Evolutionary conservation across 2,797 vertebrate species (phyloP).

Genomic region (Chaetodon trifasciatus): DNA sequence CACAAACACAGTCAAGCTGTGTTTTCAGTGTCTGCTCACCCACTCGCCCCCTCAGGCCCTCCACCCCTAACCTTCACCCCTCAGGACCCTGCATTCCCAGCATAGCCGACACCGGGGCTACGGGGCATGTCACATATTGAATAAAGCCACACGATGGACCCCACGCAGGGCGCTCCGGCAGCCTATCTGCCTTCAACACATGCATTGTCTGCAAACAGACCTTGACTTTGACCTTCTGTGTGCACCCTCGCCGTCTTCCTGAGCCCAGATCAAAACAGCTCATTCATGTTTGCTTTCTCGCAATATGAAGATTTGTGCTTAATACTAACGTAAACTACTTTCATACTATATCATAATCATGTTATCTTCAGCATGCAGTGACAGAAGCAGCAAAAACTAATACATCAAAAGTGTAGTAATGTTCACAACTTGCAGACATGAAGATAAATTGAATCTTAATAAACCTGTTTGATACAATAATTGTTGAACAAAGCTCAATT

Average conservation of each 20-base stretch:
- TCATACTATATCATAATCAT: neutral
- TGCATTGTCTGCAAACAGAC: conserved; percentile 76
- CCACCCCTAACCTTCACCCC: conserved; percentile 75
- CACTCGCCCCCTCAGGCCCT: conserved; percentile 43
- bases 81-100: conserved; percentile 80
- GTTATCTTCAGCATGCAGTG: neutral
- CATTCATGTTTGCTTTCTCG: neutral
- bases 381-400: neutral
- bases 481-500: neutral
- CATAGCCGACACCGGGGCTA: conserved; percentile 73
- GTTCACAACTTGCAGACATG: neutral
- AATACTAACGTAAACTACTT: neutral
- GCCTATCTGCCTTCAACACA: conserved; percentile 50
- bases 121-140: conserved; percentile 74
- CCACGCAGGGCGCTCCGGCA: conserved; percentile 48
- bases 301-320: neutral
- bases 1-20: conserved; percentile 66
- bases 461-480: neutral
- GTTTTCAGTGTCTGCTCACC: conserved; percentile 65
- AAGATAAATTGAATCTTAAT: neutral
- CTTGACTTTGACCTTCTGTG: conserved; percentile 81
- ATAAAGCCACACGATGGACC: conserved; percentile 67
- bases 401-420: neutral
- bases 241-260: conserved; percentile 35
- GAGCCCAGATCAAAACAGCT: conserved; percentile 43